Base-by-base conservation (phyloP, 2,888 invertebrate species). In the Selenia dentaria region DNA sequence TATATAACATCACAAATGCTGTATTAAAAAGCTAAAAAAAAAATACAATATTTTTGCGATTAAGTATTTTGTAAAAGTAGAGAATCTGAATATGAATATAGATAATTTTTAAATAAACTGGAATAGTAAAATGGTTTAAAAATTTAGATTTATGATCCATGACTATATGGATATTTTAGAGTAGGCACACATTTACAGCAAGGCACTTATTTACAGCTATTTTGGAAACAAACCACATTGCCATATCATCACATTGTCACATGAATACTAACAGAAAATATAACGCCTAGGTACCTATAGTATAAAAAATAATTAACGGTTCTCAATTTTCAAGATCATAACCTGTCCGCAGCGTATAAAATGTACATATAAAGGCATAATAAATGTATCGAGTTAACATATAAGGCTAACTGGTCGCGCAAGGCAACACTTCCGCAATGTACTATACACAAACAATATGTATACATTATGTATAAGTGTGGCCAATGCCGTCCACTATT, bases 401-500 rank as follows among this genome's bases (percentile, higher is more conserved):
- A 68, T 81, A 84, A 85, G 85, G 85, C 83, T 77, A 84, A 84
- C 79, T 63, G 67, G 75, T 77, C 54, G 57, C 46, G 54, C 69
- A 64, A 69, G 70, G 74, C 68, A 69, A 71, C 71, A 79, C 84
- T 85, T 86, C 84, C 86, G 83, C 76, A 75, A 77, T 73, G 69
- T 68, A 70, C 68, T 64, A 69, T 71, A 67, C 60, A 72, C 67
- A 62, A 64, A 67, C 75, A 70, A 63, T 73, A 70, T 72, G 67
- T 72, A 74, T 75, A 73, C 74, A 71, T 75, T 75, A 79, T 75
- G 67, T 73, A 65, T 67, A 59, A 72, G 64, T 70, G 57, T 44
- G 50, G 61, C 73, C 84, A 85, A 84, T 85, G 85, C 64, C 85
- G 72, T 61, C 83, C 70, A 83, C 81, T 79, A 78, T 79, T 79